A percentile compares a stretch with the other conserved stretches of the same genome.
phyloP scores from a whole-genome alignment of 2,113 vertebrate species.

The Podiceps cristatus region DNA sequence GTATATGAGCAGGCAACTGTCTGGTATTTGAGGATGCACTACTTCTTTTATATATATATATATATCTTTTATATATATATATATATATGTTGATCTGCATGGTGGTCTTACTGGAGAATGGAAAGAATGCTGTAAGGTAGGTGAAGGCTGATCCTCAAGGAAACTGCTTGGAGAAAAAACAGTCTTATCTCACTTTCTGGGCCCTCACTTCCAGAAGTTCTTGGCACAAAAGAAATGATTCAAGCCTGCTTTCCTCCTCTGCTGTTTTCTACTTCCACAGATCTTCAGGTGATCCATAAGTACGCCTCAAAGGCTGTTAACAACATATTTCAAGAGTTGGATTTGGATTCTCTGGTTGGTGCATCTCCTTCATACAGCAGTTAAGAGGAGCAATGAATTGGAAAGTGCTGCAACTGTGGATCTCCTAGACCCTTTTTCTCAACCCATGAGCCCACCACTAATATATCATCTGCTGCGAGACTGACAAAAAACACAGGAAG shows the following conservation, averaged over 20 bases:
- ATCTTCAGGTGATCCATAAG: rapidly evolving
- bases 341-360: not conserved
- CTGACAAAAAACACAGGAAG: not conserved
- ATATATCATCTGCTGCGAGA: not conserved
- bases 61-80: too few species aligned
- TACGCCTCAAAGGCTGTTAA: not conserved
- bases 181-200: not conserved
- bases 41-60: too few species aligned
- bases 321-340: not conserved
- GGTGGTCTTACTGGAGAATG: not conserved
- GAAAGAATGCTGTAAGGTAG: not conserved
- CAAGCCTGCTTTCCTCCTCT: not conserved
- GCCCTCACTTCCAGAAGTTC: not conserved
- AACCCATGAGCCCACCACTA: not conserved
- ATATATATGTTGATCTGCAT: not conserved
- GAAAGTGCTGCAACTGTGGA: not conserved
- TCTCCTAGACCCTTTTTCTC: not conserved
- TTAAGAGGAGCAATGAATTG: not conserved
- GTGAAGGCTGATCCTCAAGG: not conserved
- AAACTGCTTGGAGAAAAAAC: not conserved
- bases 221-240: not conserved
- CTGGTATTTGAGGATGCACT: not conserved
- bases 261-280: not conserved
- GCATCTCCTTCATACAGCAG: rapidly evolving
- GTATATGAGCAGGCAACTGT: not conserved